These are phyloP conservation scores for Harpegnathos saltator DNA, from an alignment of 1,140 invertebrate genomes.

Conservation along the genomic window DNA sequence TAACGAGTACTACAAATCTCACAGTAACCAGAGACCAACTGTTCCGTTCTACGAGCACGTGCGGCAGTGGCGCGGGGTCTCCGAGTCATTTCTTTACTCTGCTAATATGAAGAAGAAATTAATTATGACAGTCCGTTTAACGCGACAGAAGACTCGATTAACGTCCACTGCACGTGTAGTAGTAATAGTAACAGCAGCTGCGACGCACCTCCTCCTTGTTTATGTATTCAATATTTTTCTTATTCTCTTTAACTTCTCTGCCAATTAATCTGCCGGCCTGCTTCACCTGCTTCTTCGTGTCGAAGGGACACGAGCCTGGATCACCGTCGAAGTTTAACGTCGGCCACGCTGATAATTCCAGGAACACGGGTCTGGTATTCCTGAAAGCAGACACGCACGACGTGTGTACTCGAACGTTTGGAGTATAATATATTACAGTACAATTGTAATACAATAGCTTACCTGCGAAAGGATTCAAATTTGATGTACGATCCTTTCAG, in stretches of 20 bases:
- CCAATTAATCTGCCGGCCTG: slow-evolving; percentile 64
- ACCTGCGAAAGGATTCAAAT: slow-evolving; percentile 86
- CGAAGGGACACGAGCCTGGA: slow-evolving; percentile 82
- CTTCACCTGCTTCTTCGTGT: slow-evolving; percentile 72
- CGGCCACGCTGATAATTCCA: slow-evolving; percentile 85
- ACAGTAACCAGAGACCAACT: slow-evolving; percentile 89
- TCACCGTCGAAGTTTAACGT: slow-evolving; percentile 84
- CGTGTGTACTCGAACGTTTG: background rate
- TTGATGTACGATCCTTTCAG: slow-evolving; percentile 85
- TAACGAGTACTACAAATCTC: slow-evolving; percentile 92
- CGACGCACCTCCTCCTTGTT: slow-evolving; percentile 78
- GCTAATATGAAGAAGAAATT: slow-evolving; percentile 33
- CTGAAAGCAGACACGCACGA: slow-evolving; percentile 73
- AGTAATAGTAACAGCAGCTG: slow-evolving; percentile 3
- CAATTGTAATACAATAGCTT: slow-evolving; percentile 52
- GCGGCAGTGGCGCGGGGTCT: slow-evolving; percentile 88
- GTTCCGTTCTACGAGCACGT: slow-evolving; percentile 85
- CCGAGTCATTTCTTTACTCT: slow-evolving; percentile 88
- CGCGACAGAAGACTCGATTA: background rate
- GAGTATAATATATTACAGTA: background rate
- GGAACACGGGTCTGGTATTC: slow-evolving; percentile 84
- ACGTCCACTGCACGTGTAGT: background rate
- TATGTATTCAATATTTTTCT: slow-evolving; percentile 69
- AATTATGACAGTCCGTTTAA: background rate
- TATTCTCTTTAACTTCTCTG: slow-evolving; percentile 82